Evolutionary conservation across 2,113 vertebrate species (phyloP).

Genomic region (Uropsilus gracilis): DNA sequence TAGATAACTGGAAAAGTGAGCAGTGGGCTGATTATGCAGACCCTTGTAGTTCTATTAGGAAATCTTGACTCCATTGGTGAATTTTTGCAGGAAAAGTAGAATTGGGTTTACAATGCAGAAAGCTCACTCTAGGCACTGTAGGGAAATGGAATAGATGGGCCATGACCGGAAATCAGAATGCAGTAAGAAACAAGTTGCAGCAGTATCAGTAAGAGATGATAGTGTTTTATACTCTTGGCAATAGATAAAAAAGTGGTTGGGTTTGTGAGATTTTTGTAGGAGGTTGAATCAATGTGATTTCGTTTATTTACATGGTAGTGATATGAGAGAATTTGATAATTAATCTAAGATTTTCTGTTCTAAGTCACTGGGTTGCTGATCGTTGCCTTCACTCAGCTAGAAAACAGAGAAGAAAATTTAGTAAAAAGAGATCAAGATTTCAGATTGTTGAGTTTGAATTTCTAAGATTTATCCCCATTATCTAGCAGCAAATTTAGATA

Average conservation of each 20-base stretch:
- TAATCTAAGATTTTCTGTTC: not conserved
- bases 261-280: not conserved
- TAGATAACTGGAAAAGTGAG: not conserved
- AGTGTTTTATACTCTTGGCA: not conserved
- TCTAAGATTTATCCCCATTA: not conserved
- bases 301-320: not conserved
- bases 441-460: not conserved
- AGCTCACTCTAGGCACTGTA: not conserved
- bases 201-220: not conserved
- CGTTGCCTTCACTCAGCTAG: not conserved
- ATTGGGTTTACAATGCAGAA: not conserved
- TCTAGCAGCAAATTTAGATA: not conserved
- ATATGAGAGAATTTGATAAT: not conserved
- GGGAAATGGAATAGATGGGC: not conserved
- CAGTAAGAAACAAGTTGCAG: not conserved
- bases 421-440: not conserved
- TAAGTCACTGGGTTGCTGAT: not conserved
- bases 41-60: not conserved
- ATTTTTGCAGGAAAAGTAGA: not conserved
- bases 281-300: not conserved
- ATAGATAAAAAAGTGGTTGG: not conserved
- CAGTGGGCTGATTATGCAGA: not conserved
- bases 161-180: not conserved
- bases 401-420: not conserved
- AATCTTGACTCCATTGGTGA: not conserved